Percentiles rank a stretch among this genome's conserved stretches.
Conservation (phyloP, 2,888 invertebrate genomes). For the Pachycephus smyrnensis region DNA sequence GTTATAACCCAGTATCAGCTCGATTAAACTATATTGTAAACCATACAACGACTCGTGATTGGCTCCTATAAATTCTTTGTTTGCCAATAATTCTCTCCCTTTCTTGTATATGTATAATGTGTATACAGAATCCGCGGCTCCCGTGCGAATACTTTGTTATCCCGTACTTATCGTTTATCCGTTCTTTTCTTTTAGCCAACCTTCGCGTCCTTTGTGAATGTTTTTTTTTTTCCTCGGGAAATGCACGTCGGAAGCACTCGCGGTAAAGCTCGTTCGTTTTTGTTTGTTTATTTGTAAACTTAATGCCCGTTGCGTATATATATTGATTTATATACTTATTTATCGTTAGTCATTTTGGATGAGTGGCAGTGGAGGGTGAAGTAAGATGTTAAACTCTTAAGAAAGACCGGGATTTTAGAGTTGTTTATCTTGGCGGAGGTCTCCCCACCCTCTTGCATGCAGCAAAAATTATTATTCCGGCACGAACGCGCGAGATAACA, state of each 20-base stretch:
- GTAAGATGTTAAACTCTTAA: too few species aligned
- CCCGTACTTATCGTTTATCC: too few species aligned
- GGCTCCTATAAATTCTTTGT: slow-evolving; percentile 41
- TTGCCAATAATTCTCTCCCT: slow-evolving; percentile 36
- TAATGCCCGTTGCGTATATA: slow-evolving; percentile 56
- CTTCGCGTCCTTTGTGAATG: too few species aligned
- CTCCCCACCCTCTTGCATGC: too few species aligned
- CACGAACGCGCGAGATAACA: too few species aligned
- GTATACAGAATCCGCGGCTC: slow-evolving; percentile 42
- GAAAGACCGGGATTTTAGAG: too few species aligned
- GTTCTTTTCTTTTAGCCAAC: too few species aligned
- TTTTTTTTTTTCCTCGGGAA: too few species aligned
- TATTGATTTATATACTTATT: neutral
- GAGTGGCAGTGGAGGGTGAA: too few species aligned
- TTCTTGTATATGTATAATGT: neutral
- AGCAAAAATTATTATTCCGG: too few species aligned
- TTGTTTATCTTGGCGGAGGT: too few species aligned
- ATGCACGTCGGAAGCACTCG: slow-evolving; percentile 27
- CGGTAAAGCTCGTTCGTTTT: slow-evolving; percentile 58
- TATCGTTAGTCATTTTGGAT: too few species aligned
- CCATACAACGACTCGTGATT: slow-evolving; percentile 29
- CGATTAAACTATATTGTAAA: neutral
- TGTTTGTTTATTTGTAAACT: slow-evolving; percentile 41
- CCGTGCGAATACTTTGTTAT: slow-evolving; percentile 7
- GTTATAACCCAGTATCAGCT: slow-evolving; percentile 6